Evolutionary conservation across 2,113 vertebrate species (phyloP).

Genomic region (Hyperopisus bebe): DNA sequence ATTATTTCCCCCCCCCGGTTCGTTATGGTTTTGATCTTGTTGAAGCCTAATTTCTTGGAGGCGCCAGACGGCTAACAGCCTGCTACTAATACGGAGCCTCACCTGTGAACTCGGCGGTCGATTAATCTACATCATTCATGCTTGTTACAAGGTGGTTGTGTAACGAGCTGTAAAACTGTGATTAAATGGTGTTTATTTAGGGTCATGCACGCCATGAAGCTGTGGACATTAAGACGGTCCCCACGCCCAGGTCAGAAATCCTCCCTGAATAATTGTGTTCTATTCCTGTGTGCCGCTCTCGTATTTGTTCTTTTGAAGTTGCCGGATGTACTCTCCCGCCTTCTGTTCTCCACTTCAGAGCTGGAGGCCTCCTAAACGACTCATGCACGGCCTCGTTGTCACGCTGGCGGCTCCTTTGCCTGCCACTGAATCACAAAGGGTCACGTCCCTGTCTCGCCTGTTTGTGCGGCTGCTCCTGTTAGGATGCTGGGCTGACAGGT

Average conservation of each 20-base stretch:
- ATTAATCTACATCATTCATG: background rate
- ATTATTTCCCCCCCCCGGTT: too few relatives aligned
- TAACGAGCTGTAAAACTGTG: background rate
- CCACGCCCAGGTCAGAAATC: background rate
- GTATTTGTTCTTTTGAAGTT: background rate
- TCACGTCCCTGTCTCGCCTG: background rate
- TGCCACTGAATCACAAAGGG: background rate
- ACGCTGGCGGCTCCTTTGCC: background rate
- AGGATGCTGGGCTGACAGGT: background rate
- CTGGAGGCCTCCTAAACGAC: background rate
- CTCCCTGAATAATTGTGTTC: background rate
- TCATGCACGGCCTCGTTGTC: background rate
- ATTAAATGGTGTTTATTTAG: background rate
- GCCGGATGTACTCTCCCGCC: background rate
- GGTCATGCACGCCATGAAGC: background rate
- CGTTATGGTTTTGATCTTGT: background rate
- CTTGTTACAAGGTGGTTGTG: background rate
- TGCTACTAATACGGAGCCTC: background rate
- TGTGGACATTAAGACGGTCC: background rate
- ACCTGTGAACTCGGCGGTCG: background rate
- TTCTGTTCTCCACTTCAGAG: background rate
- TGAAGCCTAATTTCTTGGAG: background rate
- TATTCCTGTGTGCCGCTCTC: background rate
- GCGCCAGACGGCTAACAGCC: background rate
- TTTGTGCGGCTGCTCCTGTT: background rate